Percentiles rank a stretch among this genome's conserved stretches.
phyloP scores from a whole-genome alignment of 2,888 invertebrate genomes.

The Napeogenes inachia region DNA sequence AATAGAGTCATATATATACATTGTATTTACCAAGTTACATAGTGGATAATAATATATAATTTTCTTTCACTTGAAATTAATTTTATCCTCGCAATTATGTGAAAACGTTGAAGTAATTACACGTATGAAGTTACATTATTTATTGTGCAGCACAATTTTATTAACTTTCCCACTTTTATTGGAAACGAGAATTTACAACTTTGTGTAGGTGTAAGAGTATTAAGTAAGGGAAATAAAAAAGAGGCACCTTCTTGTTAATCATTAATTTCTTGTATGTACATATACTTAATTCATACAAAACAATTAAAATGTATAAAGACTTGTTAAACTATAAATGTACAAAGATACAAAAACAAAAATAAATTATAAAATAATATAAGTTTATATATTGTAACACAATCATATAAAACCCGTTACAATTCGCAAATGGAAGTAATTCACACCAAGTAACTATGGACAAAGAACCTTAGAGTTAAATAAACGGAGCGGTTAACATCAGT shows the following conservation, averaged over 20 bases:
- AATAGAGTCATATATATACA: no score
- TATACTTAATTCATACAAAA: no score
- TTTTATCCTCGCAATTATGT: conserved; percentile 2
- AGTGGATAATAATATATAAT: not conserved
- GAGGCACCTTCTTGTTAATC: no score
- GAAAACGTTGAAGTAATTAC: conserved; percentile 6
- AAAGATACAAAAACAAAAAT: no score
- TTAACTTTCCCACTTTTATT: not conserved
- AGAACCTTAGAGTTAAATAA: not conserved
- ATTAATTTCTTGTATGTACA: no score
- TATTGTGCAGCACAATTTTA: conserved; percentile 1
- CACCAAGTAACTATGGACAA: not conserved
- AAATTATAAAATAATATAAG: not conserved
- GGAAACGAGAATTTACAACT: no score
- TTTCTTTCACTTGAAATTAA: conserved; percentile 2
- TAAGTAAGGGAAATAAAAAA: no score
- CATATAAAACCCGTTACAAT: not conserved
- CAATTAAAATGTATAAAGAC: no score
- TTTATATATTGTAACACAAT: not conserved
- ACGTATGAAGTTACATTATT: not conserved
- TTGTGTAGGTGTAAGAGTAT: no score
- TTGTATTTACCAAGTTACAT: no score
- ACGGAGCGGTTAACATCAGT: not conserved
- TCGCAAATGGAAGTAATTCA: not conserved
- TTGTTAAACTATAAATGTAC: no score